Conservation (phyloP, 2,797 vertebrate species). For the Dallia pectoralis region DNA sequence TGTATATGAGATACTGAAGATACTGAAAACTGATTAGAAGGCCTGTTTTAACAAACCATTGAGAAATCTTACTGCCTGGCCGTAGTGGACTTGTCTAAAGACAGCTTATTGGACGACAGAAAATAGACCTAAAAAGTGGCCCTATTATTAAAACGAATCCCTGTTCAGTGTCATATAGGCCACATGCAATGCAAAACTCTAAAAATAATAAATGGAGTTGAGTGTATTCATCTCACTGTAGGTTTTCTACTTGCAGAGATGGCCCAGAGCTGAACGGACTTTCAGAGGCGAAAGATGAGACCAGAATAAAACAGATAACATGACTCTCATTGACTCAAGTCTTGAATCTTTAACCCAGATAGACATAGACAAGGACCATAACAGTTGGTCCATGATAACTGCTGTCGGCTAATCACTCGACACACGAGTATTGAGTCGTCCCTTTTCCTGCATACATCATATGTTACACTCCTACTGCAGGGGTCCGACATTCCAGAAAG, state of each 20-base stretch:
- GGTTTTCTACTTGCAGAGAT: constrained; percentile 47
- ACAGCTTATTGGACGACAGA: constrained; percentile 57
- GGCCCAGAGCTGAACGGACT: constrained; percentile 59
- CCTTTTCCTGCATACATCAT: too few relatives aligned
- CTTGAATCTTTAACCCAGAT: constrained; percentile 56
- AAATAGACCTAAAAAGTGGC: constrained; percentile 65
- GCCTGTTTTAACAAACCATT: constrained; percentile 52
- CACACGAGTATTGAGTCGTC: too few relatives aligned
- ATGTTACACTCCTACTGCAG: too few relatives aligned
- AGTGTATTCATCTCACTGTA: constrained; percentile 54
- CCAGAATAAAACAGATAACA: constrained; percentile 47
- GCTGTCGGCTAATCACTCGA: neutral
- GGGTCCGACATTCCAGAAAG: too few relatives aligned
- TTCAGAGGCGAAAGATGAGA: constrained; percentile 48
- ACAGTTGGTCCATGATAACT: neutral
- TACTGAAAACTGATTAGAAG: constrained; percentile 43
- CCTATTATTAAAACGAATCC: constrained; percentile 64
- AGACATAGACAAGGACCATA: constrained; percentile 26
- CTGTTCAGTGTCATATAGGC: constrained; percentile 71
- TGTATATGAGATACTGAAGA: constrained; percentile 29
- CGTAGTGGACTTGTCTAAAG: constrained; percentile 8
- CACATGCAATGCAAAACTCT: constrained; percentile 70
- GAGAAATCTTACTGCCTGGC: constrained; percentile 46
- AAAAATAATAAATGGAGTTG: constrained; percentile 70
- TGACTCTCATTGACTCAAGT: constrained; percentile 42